Evolutionary conservation across 2,888 invertebrate genomes (phyloP), one percentile per base, ranked within the genome.

Genomic region (Polylopha cassiicola): DNA sequence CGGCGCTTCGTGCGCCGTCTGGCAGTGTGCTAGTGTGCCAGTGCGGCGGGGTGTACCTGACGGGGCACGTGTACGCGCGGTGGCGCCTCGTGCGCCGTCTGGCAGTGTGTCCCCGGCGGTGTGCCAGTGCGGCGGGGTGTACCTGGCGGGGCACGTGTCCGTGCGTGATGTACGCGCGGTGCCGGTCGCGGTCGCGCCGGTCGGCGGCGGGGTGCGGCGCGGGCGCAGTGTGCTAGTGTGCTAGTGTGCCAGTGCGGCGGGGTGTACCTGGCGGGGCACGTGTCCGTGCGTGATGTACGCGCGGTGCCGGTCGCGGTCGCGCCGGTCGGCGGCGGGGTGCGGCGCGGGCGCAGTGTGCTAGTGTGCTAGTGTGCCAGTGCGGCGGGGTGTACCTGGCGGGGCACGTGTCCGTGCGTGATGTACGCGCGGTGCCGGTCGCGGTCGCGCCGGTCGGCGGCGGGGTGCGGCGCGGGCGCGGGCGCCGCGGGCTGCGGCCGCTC

Each of bases 401-500:
- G 8, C 9, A 0, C 77, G 67, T 0, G 18, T 10, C 0, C 77
- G 77, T 1, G 47, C 51, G 1, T 53, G 51, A n/a, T 78, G 44
- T 0, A 65, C 37, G 3, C 33, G 32, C 1, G 54, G 24, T 66
- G 63, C 0, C 33, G 29, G 0, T 15, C 39, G 2, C 58, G 37
- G 29, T 76, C 81, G 0, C 4, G 4, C 0, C 36, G 51, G 3
- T 73, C 75, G 13, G 72, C 74, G 0, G 3, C 34, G 0, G 62
- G 61, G 20, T 54, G 52, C 2, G 80, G 79, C 3, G 79, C 72
- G 0, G 73, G 68, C 53, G 1, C 8, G 14, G 4, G 17, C 3
- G 3, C 7, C 27, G 46, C 44, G 61, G 79, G 58, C 65, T 65
- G 44, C 34, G 70, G 51, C 16, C 69, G 34, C 58, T 78, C 88